These are phyloP conservation scores for Cryptophagus acutangulus DNA, from an alignment of 2,888 invertebrate genomes.

Conservation along the genomic window DNA sequence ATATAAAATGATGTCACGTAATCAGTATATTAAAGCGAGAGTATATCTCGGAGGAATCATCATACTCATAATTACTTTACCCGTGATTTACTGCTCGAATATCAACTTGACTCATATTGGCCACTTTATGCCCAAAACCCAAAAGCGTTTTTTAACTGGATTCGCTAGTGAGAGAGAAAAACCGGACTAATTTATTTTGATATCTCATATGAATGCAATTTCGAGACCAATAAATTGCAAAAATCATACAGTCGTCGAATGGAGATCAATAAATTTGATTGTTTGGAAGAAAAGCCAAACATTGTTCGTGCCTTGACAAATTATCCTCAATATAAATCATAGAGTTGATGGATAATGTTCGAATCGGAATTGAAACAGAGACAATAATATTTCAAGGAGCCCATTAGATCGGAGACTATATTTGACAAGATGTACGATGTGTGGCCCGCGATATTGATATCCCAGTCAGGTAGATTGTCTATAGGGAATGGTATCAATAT, in stretches of 20 bases:
- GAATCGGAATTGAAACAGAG: conserved; percentile 32
- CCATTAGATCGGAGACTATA: conserved; percentile 41
- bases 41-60: conserved; percentile 45
- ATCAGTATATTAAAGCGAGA: conserved; percentile 43
- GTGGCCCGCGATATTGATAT: conserved; percentile 40
- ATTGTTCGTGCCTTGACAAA: conserved; percentile 15
- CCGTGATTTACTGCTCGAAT: conserved; percentile 37
- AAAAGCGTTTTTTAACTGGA: no score
- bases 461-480: conserved; percentile 41
- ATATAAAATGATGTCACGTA: conserved; percentile 46
- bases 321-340: conserved; percentile 25
- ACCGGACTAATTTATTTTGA: no score
- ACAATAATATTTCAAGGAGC: conserved; percentile 42
- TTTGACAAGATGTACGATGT: conserved; percentile 43
- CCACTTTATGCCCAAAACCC: no score
- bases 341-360: conserved; percentile 21
- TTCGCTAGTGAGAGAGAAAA: no score
- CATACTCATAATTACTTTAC: conserved; percentile 41
- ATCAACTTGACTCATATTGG: conserved; percentile 15
- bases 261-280: no score
- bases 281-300: no score
- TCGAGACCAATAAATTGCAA: no score
- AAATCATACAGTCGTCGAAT: no score
- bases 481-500: conserved; percentile 41
- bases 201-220: no score